Evolutionary conservation across 1,140 invertebrate genomes (phyloP).

Genomic region (Palaemon carinicauda): DNA sequence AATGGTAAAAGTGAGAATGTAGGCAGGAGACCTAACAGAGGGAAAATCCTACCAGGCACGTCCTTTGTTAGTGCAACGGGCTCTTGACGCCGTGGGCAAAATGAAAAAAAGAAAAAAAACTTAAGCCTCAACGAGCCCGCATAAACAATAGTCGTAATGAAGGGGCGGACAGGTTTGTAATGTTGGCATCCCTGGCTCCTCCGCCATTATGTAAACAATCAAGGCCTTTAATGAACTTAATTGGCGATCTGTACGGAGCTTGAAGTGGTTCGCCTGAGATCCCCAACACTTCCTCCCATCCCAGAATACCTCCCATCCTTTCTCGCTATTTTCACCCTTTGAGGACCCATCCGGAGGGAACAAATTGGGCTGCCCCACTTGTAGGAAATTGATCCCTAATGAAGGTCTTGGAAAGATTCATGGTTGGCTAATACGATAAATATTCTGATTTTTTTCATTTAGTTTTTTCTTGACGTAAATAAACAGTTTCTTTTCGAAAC

Average conservation of each 20-base stretch:
- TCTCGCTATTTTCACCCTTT: conserved; percentile 5
- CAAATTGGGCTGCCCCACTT: not conserved
- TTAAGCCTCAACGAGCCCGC: too few species aligned
- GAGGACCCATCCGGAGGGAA: not conserved
- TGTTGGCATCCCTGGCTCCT: conserved; percentile 27
- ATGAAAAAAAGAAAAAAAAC: too few species aligned
- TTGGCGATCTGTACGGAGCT: conserved; percentile 48
- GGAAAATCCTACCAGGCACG: too few species aligned
- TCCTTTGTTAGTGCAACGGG: too few species aligned
- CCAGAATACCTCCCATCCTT: not conserved
- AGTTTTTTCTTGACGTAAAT: not conserved
- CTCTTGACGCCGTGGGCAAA: too few species aligned
- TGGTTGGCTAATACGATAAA: conserved; percentile 22
- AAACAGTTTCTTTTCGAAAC: not conserved
- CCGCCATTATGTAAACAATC: conserved; percentile 49
- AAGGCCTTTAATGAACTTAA: conserved; percentile 52
- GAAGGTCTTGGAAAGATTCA: conserved; percentile 39
- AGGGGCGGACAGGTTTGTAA: not conserved
- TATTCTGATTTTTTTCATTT: conserved; percentile 23
- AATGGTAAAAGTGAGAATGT: too few species aligned
- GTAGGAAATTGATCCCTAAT: conserved; percentile 22
- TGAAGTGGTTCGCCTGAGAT: conserved; percentile 24
- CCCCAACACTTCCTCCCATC: not conserved
- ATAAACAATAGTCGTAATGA: too few species aligned
- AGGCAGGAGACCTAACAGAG: too few species aligned